phyloP scores from a whole-genome alignment of 1,140 invertebrate species.

The Rhynchophorus ferrugineus region DNA sequence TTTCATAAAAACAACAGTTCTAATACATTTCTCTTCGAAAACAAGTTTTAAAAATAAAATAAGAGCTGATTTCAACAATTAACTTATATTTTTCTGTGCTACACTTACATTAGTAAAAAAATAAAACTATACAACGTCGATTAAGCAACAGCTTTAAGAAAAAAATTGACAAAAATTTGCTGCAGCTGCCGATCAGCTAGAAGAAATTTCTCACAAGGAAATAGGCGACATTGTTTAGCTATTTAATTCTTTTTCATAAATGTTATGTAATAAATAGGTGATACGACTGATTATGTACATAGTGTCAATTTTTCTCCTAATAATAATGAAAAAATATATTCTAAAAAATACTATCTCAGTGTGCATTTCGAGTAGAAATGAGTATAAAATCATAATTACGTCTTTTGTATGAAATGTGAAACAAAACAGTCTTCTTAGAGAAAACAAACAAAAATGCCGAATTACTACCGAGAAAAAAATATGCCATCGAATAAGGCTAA shows the following conservation, averaged over 20 bases:
- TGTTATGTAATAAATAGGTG: no score
- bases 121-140: neutral
- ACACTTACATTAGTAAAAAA: neutral
- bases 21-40: neutral
- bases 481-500: neutral
- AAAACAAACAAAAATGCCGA: constrained; percentile 14
- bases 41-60: no score
- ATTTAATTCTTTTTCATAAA: no score
- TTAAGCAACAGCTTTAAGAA: neutral
- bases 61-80: neutral
- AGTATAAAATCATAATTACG: neutral
- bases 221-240: no score
- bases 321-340: constrained; percentile 10
- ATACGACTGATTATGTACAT: no score
- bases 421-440: no score
- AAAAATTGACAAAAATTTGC: neutral
- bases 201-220: no score
- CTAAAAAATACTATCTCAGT: constrained; percentile 9
- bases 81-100: neutral
- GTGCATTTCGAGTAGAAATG: constrained; percentile 12
- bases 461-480: constrained; percentile 10
- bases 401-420: constrained; percentile 7
- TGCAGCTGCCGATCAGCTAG: no score
- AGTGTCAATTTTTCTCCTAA: constrained; percentile 14
- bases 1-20: neutral